Percentiles rank a stretch among this genome's conserved stretches.
Evolutionary conservation across 2,888 invertebrate species (phyloP).

Genomic region (Agrochola circellaris): DNA sequence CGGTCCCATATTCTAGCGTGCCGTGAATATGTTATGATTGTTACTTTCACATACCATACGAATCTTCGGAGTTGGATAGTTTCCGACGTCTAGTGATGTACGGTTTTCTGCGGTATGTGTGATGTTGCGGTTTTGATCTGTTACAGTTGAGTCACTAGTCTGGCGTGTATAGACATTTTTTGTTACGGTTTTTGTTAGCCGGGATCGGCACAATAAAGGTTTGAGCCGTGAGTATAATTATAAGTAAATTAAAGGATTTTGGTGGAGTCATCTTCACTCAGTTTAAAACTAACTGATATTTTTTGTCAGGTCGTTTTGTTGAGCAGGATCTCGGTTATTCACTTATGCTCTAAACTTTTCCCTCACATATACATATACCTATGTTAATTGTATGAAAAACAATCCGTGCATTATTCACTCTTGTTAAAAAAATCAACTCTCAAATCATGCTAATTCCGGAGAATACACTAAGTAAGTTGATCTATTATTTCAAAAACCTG

Average conservation of each 20-base stretch:
- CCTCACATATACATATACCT: background rate
- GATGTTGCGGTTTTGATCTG: constrained; percentile 16
- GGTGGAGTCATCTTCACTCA: constrained; percentile 13
- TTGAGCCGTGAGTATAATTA: constrained; percentile 28
- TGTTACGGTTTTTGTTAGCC: constrained; percentile 34
- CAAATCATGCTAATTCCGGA: too few species aligned
- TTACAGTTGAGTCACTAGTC: constrained; percentile 28
- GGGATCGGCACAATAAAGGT: background rate
- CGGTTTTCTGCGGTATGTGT: constrained; percentile 30
- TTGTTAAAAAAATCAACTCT: background rate
- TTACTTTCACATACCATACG: constrained; percentile 85
- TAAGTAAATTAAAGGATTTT: constrained; percentile 20
- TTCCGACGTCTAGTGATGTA: constrained; percentile 51
- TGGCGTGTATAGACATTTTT: constrained; percentile 25
- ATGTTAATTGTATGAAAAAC: too few species aligned
- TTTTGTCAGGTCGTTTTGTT: background rate
- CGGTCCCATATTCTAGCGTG: constrained; percentile 82
- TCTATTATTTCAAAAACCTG: constrained; percentile 1
- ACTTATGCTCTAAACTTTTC: background rate
- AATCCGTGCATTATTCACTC: background rate
- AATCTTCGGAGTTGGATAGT: constrained; percentile 73
- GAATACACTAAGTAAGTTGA: too few species aligned
- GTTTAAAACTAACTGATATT: background rate
- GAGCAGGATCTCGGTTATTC: background rate
- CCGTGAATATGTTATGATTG: constrained; percentile 83